Conservation (phyloP, 2,888 invertebrate genomes). For the Thera britannica region DNA sequence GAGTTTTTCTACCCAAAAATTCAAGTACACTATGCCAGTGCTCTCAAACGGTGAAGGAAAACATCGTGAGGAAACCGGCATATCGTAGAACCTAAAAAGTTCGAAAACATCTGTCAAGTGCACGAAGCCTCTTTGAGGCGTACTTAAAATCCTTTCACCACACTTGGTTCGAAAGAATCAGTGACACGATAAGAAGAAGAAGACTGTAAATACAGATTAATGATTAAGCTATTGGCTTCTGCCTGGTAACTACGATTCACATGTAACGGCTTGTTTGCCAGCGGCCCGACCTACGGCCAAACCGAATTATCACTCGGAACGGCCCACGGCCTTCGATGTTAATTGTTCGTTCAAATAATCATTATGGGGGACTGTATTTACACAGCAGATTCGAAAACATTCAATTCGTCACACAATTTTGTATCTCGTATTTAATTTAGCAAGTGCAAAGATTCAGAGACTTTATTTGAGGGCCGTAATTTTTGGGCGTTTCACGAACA, state of each 20-base stretch:
- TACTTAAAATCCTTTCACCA: too few species aligned
- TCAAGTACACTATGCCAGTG: too few species aligned
- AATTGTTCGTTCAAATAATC: conserved; percentile 78
- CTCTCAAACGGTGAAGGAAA: too few species aligned
- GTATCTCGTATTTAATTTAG: conserved; percentile 60
- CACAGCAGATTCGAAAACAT: conserved; percentile 69
- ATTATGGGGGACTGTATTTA: conserved; percentile 76
- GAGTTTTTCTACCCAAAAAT: too few species aligned
- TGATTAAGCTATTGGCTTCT: conserved; percentile 7
- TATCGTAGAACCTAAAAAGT: too few species aligned
- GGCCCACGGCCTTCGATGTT: conserved; percentile 65
- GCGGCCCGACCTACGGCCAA: conserved; percentile 58
- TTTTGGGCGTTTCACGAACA: conserved; percentile 61
- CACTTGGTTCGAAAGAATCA: too few species aligned
- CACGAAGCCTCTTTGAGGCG: too few species aligned
- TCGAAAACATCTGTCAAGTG: too few species aligned
- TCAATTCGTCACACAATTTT: conserved; percentile 58
- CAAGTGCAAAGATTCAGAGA: conserved; percentile 60
- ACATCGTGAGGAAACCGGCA: too few species aligned
- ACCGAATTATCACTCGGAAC: conserved; percentile 71
- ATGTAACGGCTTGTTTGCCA: conserved; percentile 55
- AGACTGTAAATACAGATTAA: conserved; percentile 6
- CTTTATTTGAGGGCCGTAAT: conserved; percentile 60
- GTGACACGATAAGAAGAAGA: background rate
- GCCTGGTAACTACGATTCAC: conserved; percentile 18